Conservation (phyloP, 2,888 invertebrate genomes). For the Ophioninae sp. region DNA sequence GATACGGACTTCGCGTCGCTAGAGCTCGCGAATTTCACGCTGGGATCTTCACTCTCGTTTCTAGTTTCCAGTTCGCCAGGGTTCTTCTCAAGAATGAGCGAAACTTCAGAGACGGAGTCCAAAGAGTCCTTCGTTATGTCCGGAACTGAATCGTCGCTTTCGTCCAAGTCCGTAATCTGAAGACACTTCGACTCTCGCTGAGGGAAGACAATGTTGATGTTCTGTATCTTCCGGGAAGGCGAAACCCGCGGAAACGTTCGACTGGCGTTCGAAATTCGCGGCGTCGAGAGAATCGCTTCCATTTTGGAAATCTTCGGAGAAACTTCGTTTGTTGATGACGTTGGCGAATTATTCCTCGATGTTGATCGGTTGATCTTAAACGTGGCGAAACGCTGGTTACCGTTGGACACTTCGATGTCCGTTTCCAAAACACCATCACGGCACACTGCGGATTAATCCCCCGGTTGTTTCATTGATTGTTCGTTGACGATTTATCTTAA, state of each 20-base stretch:
- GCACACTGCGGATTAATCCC: constrained; percentile 26
- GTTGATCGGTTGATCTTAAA: constrained; percentile 28
- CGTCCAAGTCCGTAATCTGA: constrained; percentile 51
- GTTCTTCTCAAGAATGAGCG: no score
- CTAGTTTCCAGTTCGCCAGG: no score
- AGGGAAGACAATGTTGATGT: constrained; percentile 71
- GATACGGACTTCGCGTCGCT: background rate
- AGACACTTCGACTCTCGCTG: background rate
- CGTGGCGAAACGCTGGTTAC: background rate
- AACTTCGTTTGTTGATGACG: constrained; percentile 9
- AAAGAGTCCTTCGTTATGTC: constrained; percentile 38
- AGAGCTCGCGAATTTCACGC: no score
- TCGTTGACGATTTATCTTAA: background rate
- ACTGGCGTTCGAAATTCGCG: constrained; percentile 53
- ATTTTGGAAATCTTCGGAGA: background rate
- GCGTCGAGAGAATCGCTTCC: constrained; percentile 9
- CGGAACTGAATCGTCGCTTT: background rate
- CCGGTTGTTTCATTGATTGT: background rate
- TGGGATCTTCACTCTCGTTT: background rate
- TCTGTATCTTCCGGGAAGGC: constrained; percentile 71
- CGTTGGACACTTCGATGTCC: constrained; percentile 15
- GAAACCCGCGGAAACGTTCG: constrained; percentile 71
- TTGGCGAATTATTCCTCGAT: constrained; percentile 25
- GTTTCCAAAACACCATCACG: constrained; percentile 43
- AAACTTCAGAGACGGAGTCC: background rate